These are phyloP conservation scores for Acronicta aceris DNA, from an alignment of 2,888 invertebrate genomes.

Conservation along the genomic window DNA sequence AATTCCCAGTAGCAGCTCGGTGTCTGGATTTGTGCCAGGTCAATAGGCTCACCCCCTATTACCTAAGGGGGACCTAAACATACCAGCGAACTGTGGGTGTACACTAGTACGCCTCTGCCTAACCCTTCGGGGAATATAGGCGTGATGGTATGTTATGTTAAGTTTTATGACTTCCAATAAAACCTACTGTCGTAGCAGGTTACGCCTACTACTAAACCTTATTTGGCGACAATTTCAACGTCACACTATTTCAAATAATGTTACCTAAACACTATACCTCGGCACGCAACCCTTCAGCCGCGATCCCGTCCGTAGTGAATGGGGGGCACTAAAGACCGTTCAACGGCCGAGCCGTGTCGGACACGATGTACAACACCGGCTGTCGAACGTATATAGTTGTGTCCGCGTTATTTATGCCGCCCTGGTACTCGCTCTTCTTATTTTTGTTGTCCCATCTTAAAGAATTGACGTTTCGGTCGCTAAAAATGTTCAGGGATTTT, in stretches of 20 bases:
- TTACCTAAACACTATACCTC: background rate
- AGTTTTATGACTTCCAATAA: too few relatives aligned
- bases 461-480: conserved; percentile 46
- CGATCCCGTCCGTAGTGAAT: conserved; percentile 64
- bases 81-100: too few relatives aligned
- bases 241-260: background rate
- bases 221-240: too few relatives aligned
- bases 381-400: conserved; percentile 62
- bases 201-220: too few relatives aligned
- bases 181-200: too few relatives aligned
- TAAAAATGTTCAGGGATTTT: conserved; percentile 31
- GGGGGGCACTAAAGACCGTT: conserved; percentile 75
- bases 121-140: too few relatives aligned
- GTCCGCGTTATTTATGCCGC: conserved; percentile 73
- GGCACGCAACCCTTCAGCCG: conserved; percentile 45
- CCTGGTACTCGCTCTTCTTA: conserved; percentile 51
- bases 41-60: too few relatives aligned
- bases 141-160: too few relatives aligned
- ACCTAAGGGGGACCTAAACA: too few relatives aligned
- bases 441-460: conserved; percentile 41
- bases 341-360: conserved; percentile 70
- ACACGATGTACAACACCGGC: conserved; percentile 76
- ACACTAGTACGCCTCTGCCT: too few relatives aligned
- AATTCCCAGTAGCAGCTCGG: too few relatives aligned
- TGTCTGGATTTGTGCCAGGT: too few relatives aligned